A percentile compares a stretch with the other conserved stretches of the same genome.
These are phyloP conservation scores for Pterostichus niger DNA, from an alignment of 2,888 invertebrate species.

Conservation along the genomic window DNA sequence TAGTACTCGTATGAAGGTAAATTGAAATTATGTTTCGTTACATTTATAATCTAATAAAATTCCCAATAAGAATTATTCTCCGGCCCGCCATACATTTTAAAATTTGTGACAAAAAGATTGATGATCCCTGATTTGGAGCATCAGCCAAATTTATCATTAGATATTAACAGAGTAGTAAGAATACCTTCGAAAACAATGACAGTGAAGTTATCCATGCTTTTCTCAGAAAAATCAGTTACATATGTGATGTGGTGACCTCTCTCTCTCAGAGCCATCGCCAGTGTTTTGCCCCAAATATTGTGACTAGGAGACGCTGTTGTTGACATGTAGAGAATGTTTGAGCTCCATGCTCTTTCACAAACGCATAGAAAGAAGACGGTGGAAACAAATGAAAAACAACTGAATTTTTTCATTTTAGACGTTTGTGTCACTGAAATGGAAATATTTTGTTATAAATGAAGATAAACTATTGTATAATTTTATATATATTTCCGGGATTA, in stretches of 20 bases:
- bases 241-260: constrained; percentile 68
- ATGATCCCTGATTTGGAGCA: too few relatives aligned
- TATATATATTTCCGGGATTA: too few relatives aligned
- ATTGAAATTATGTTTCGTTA: too few relatives aligned
- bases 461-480: too few relatives aligned
- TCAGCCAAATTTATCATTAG: too few relatives aligned
- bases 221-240: constrained; percentile 67
- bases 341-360: constrained; percentile 20
- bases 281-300: constrained; percentile 67
- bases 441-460: background rate
- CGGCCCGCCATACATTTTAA: too few relatives aligned
- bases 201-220: constrained; percentile 67
- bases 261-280: constrained; percentile 66
- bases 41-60: too few relatives aligned
- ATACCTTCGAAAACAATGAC: constrained; percentile 68
- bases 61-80: too few relatives aligned
- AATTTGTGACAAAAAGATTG: too few relatives aligned
- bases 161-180: too few relatives aligned
- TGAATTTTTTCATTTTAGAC: background rate
- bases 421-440: background rate
- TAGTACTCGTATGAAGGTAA: too few relatives aligned
- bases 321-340: constrained; percentile 68
- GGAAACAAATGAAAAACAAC: background rate
- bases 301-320: constrained; percentile 68
- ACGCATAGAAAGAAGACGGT: background rate